Conservation (phyloP, 2,113 vertebrate genomes). For the Oreotrochilus melanogaster region DNA sequence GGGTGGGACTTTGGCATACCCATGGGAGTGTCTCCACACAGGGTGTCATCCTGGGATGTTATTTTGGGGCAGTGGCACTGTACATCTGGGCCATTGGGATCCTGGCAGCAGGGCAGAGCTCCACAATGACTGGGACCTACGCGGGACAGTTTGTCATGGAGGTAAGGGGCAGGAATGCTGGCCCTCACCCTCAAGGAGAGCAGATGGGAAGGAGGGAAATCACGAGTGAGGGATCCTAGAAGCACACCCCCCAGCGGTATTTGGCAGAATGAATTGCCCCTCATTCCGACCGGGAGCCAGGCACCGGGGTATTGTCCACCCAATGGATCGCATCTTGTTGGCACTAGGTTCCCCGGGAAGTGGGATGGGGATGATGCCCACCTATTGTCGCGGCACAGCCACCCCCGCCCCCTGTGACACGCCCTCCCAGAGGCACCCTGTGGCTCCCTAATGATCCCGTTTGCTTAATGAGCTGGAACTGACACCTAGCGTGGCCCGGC, state of each 20-base stretch:
- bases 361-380: background rate
- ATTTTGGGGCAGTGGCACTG: slow-evolving; percentile 75
- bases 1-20: background rate
- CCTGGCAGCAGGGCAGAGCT: slow-evolving; percentile 83
- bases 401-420: accelerated
- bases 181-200: accelerated
- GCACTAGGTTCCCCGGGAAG: background rate
- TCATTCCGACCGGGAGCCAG: background rate
- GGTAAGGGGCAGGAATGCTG: slow-evolving; percentile 46
- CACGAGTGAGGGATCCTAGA: accelerated
- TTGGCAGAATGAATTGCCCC: background rate
- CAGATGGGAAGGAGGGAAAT: background rate
- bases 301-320: background rate
- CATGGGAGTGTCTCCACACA: background rate
- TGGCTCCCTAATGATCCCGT: background rate
- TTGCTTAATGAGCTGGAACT: background rate
- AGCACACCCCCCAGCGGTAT: background rate
- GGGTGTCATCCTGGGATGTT: slow-evolving; percentile 83
- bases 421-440: too few relatives aligned
- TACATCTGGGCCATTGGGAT: slow-evolving; percentile 85
- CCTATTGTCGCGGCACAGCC: background rate
- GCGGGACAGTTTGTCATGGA: slow-evolving; percentile 87
- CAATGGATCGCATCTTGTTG: background rate
- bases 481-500: slow-evolving; percentile 7
- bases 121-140: slow-evolving; percentile 85